Conservation (phyloP, 2,888 invertebrate species). For the Heliconius sara region DNA sequence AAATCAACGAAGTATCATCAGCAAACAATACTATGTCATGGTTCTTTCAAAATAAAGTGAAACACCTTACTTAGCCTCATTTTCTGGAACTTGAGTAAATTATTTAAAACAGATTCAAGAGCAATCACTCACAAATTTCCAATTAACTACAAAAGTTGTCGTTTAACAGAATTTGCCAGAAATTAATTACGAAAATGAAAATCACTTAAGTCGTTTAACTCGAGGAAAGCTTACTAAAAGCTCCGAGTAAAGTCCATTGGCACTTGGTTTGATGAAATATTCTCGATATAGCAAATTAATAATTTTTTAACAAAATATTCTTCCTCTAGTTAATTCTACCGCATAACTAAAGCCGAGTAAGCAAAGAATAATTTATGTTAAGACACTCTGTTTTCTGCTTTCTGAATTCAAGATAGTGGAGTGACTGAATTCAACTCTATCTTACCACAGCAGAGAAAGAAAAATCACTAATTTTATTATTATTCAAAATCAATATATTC, state of each 20-base stretch:
- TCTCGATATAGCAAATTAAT: background rate
- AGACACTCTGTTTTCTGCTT: too few relatives aligned
- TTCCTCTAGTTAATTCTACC: background rate
- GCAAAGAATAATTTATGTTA: too few relatives aligned
- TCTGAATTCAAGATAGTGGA: background rate
- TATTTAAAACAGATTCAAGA: conserved; percentile 2
- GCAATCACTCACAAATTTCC: conserved; percentile 12
- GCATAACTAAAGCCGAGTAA: too few relatives aligned
- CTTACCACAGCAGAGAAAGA: background rate
- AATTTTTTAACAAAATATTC: background rate
- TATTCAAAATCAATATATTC: too few relatives aligned
- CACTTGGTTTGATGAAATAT: conserved; percentile 24
- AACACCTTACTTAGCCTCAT: too few relatives aligned
- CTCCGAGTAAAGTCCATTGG: background rate
- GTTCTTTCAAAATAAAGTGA: too few relatives aligned
- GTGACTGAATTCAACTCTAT: background rate
- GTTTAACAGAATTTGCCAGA: conserved; percentile 15
- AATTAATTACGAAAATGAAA: conserved; percentile 29
- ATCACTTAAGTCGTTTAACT: conserved; percentile 28
- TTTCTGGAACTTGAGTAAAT: conserved; percentile 1
- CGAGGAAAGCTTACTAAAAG: conserved; percentile 4
- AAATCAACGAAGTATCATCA: too few relatives aligned
- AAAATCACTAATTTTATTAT: background rate
- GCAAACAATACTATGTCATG: too few relatives aligned
- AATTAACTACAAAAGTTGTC: conserved; percentile 20